Evolutionary conservation across 2,113 vertebrate species (phyloP).

Genomic region (Mus spicilegus): DNA sequence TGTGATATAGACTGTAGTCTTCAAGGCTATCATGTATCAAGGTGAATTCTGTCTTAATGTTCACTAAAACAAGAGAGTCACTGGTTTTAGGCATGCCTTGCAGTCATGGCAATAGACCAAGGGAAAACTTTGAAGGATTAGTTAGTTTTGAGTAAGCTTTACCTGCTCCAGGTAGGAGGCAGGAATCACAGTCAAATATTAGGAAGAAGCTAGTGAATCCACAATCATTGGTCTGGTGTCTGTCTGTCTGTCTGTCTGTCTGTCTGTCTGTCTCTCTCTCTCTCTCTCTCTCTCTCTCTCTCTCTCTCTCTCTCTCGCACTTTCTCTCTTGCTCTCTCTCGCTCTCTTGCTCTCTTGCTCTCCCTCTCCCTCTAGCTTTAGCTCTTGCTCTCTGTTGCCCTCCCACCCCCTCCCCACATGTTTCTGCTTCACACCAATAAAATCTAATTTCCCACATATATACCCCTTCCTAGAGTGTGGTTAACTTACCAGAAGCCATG

Average conservation of each 20-base stretch:
- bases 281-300: not conserved
- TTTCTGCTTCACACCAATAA: not conserved
- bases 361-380: rapidly evolving
- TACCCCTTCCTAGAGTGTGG: not conserved
- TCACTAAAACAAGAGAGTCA: not conserved
- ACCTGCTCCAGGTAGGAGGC: not conserved
- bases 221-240: not conserved
- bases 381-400: not conserved
- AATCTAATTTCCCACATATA: not conserved
- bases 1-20: not conserved
- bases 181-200: not conserved
- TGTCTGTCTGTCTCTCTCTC: rapidly evolving
- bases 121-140: not conserved
- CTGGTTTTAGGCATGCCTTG: not conserved
- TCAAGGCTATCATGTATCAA: not conserved
- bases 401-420: rapidly evolving
- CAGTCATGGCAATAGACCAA: not conserved
- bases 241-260: not conserved
- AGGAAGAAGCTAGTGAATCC: not conserved
- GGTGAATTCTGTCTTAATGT: not conserved
- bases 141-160: not conserved
- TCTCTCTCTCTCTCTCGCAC: rapidly evolving
- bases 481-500: not conserved
- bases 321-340: rapidly evolving
- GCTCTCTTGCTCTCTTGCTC: not conserved